Evolutionary conservation across 2,113 vertebrate species (phyloP), one percentile per base, ranked within the genome.

Genomic region (Myocastor coypus): DNA sequence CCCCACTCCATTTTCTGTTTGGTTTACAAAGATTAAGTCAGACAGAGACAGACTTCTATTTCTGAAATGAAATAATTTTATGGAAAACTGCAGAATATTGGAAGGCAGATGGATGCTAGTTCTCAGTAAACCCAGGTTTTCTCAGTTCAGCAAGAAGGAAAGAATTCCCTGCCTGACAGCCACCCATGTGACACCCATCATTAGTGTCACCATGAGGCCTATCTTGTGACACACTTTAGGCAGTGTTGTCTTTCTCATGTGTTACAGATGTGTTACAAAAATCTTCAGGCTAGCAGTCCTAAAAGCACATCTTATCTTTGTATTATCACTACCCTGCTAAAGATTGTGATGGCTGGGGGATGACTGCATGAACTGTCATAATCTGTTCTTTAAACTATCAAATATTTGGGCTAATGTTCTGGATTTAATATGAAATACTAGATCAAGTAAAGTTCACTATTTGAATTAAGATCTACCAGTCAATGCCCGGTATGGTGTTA

Each of bases 391-490:
- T 77, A 89, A 42, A 37, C 16, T 24, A 80, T 69, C 83, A 94
- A 96, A 92, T 92, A 94, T 91, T 86, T 92, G 89, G 57, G 42
- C 50, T 94, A 97, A 92, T 94, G 66, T 83, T 37, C 95, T 80
- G 75, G 19, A 90, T 94, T 81, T 96, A 94, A 68, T 96, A 96
- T 78, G n/a, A 97, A 97, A 86, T 83, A 78, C 50, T 89, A 77
- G 20, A 20, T 97, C 88, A 94, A 0, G 11, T 9, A 1, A 0
- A 90, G 71, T 94, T 90, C 1, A 4, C 52, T 96, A 92, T 93
- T 95, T 55, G 40, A 97, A 78, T 94, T 96, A 97, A 97, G 93
- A 90, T 30, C 78, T 92, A 94, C 89, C 32, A 94, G 32, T 61
- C 87, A 83, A 83, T 61, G 26, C 84, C 16, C 92, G 97, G 50